phyloP scores from a whole-genome alignment of 2,888 invertebrate species.

The Norana najaformis region DNA sequence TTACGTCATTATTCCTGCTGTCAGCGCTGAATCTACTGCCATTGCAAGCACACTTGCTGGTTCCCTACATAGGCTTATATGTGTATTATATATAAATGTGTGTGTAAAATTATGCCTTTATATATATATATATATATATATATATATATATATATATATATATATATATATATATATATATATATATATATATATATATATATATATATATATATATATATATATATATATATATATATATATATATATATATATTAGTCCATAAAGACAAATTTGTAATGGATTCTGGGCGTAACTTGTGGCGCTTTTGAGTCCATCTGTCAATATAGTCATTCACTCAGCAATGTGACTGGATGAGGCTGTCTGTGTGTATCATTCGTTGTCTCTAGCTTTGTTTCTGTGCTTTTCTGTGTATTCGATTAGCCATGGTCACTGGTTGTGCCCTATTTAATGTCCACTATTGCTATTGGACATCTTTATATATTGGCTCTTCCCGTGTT shows the following conservation, averaged over 20 bases:
- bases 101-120: no score
- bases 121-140: no score
- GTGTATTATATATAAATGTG: no score
- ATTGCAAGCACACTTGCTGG: no score
- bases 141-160: no score
- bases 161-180: no score
- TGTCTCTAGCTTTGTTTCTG: background rate
- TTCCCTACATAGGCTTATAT: no score
- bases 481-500: background rate
- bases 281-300: slow-evolving; percentile 2
- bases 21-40: no score
- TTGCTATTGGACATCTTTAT: background rate
- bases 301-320: background rate
- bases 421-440: background rate
- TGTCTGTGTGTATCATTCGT: background rate
- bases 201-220: no score
- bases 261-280: background rate
- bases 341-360: background rate
- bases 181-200: no score
- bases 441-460: background rate
- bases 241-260: background rate
- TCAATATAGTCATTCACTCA: background rate
- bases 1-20: background rate
- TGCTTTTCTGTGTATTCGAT: background rate
- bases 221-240: no score